Evolutionary conservation across 1,140 invertebrate species (phyloP).

Genomic region (Centruroides vittatus): DNA sequence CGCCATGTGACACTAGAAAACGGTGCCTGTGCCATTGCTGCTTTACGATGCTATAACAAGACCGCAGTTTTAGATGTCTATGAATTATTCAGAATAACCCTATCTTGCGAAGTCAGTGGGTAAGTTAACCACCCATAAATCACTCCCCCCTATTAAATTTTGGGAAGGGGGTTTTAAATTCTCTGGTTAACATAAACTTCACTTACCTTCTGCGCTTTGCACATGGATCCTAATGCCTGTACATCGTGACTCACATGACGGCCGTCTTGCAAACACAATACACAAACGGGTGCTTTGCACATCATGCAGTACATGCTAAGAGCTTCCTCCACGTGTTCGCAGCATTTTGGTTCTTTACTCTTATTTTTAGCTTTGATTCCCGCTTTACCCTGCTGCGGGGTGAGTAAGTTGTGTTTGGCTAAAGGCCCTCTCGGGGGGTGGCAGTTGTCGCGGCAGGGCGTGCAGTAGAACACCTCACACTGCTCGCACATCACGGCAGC

Average conservation of each 20-base stretch:
- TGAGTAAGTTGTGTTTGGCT: conserved; percentile 71
- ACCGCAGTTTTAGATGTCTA: too few relatives aligned
- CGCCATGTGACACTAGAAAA: too few relatives aligned
- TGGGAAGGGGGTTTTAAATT: too few relatives aligned
- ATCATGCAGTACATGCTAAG: conserved; percentile 77
- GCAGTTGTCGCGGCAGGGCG: conserved; percentile 74
- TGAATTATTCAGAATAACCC: too few relatives aligned
- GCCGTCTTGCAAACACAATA: conserved; percentile 62
- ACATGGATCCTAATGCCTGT: conserved; percentile 70
- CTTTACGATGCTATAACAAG: too few relatives aligned
- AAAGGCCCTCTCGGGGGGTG: conserved; percentile 82
- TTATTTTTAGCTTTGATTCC: conserved; percentile 26
- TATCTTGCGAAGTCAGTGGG: too few relatives aligned
- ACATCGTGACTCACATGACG: conserved; percentile 74
- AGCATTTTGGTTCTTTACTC: conserved; percentile 47
- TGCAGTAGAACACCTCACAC: conserved; percentile 91
- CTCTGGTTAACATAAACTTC: conserved; percentile 30
- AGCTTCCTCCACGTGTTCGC: conserved; percentile 62
- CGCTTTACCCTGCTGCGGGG: conserved; percentile 36
- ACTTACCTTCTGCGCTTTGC: conserved; percentile 89
- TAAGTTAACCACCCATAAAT: too few relatives aligned
- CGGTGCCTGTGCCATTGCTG: too few relatives aligned
- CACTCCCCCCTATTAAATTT: too few relatives aligned
- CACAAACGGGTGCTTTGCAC: conserved; percentile 76
- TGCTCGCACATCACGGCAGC: conserved; percentile 87